Conservation (phyloP, 2,888 invertebrate genomes). For the Polydrusus pterygomalis region DNA sequence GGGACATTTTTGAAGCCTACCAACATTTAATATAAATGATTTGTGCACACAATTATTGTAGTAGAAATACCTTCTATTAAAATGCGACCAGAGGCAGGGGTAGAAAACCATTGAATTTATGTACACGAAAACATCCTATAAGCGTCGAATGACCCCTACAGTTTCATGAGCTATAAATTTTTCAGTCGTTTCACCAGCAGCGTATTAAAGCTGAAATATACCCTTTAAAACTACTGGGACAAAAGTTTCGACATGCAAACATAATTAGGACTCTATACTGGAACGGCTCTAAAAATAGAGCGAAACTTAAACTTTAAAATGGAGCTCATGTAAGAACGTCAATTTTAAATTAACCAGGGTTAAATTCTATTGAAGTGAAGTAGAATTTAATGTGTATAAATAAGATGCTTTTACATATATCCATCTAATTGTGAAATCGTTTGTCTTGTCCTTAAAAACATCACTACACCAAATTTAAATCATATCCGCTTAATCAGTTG, state of each 20-base stretch:
- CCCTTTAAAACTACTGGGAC: conserved; percentile 31
- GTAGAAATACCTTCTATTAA: no score
- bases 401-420: no score
- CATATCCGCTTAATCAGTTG: no score
- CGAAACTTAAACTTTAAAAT: conserved; percentile 40
- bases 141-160: background rate
- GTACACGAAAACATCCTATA: no score
- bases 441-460: no score
- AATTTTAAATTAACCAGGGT: conserved; percentile 2
- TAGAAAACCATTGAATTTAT: no score
- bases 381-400: background rate
- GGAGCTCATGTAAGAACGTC: conserved; percentile 30
- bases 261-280: conserved; percentile 37
- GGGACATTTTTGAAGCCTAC: no score
- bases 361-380: background rate
- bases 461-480: no score
- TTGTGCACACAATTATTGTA: no score
- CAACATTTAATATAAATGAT: no score
- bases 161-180: background rate
- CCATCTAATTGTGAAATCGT: no score
- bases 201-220: conserved; percentile 23
- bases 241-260: conserved; percentile 38
- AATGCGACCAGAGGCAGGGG: no score
- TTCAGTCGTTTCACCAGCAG: background rate
- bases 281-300: conserved; percentile 30